phyloP scores from a whole-genome alignment of 2,113 vertebrate genomes.

The Platysteira castanea region DNA sequence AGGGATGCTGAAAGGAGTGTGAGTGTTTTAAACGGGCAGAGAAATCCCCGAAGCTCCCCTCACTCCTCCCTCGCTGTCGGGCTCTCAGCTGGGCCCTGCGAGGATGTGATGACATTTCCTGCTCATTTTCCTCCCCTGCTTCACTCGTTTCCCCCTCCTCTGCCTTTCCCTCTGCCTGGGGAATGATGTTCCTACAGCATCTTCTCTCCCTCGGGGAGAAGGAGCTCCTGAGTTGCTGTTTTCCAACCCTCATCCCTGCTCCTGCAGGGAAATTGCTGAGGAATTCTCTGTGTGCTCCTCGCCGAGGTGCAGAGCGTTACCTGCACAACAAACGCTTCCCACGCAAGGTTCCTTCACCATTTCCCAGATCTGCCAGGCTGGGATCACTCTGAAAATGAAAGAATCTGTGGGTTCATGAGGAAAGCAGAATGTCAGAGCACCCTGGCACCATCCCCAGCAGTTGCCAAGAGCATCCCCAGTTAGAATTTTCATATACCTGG shows the following conservation, averaged over 20 bases:
- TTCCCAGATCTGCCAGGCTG: not conserved
- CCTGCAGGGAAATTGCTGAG: not conserved
- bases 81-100: not conserved
- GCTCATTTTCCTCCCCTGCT: not conserved
- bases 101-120: conserved; percentile 36
- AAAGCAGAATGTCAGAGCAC: not conserved
- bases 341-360: rapidly evolving
- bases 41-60: not conserved
- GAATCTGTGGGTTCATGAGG: not conserved
- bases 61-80: not conserved
- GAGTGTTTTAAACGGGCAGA: not conserved
- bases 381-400: not conserved
- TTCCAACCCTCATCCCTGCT: not conserved
- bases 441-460: not conserved
- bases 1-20: not conserved
- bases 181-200: not conserved
- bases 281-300: rapidly evolving
- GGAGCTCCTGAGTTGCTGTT: not conserved
- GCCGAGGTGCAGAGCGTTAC: not conserved
- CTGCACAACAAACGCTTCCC: rapidly evolving
- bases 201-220: not conserved
- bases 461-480: not conserved
- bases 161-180: not conserved
- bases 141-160: not conserved
- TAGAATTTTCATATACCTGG: rapidly evolving